Evolutionary conservation across 2,113 vertebrate species (phyloP), one percentile per base, ranked within the genome.

Genomic region (Neoarius graeffei): DNA sequence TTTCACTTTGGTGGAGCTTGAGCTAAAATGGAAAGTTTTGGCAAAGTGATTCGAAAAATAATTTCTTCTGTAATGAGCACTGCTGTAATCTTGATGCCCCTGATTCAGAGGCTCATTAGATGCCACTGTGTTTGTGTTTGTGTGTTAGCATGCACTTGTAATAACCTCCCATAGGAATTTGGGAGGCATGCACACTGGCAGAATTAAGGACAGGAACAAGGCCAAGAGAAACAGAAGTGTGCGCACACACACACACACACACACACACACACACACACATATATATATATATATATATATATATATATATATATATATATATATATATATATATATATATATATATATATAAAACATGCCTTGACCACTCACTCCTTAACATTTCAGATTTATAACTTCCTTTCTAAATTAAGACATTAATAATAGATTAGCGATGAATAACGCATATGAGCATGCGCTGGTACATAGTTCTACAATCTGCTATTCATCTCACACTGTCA

Each of bases 211-310:
- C 80, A 69, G 67, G 62, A 62, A 23, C 80, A 48, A 15, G 64
- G 86, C 90, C 90, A 89, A 91, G 80, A 86, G 80, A 57, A 91
- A 88, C 86, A 89, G 27, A 79, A 52, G 13, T 27, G 59, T 30
- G 25, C n/a, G 84, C 64, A 77, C 60, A 66, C 4, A 14, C 71
- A 84, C 30, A 85, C 69, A 86, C 81, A 73, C 57, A 71, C 23
- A 62, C 74, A 73, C 62, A 81, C 52, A 84, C 67, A 56, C 83
- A 69, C 64, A 67, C 42, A 52, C 81, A 64, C 81, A 50, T 11
- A 79, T 3, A 17, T n/a, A 59, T 59, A 35, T 3, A 59, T 7
- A 27, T 59, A 35, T 3, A 59, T 59, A 35, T 3, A 59, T 7
- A 27, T 59, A 35, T 3, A 59, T 59, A 35, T 3, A 59, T 7